Evolutionary conservation across 1,140 invertebrate species (phyloP).

Genomic region (Leguminivora glycinivorella): DNA sequence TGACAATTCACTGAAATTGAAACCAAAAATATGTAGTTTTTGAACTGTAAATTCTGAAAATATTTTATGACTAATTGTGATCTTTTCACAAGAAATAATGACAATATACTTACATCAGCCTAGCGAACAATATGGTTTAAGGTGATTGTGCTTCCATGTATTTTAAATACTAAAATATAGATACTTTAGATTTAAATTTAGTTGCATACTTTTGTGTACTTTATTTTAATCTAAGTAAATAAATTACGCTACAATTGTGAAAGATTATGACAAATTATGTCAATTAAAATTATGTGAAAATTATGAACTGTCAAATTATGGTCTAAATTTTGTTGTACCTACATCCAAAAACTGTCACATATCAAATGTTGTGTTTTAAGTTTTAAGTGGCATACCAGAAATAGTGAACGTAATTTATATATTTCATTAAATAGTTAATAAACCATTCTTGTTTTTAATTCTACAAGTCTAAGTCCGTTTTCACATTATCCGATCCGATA

Average conservation of each 20-base stretch:
- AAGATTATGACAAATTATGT: slow-evolving; percentile 17
- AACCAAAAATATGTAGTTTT: background rate
- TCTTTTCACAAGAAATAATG: background rate
- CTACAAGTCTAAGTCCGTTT: background rate
- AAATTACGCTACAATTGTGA: slow-evolving; percentile 4
- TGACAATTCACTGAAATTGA: slow-evolving; percentile 7
- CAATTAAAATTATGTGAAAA: slow-evolving; percentile 24
- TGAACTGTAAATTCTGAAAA: background rate
- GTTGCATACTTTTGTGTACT: slow-evolving; percentile 35
- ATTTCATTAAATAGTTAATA: slow-evolving; percentile 41
- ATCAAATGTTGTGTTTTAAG: slow-evolving; percentile 18
- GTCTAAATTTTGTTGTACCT: slow-evolving; percentile 16
- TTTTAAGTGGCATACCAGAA: slow-evolving; percentile 3
- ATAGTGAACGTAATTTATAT: slow-evolving; percentile 36
- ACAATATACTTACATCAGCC: slow-evolving; percentile 21
- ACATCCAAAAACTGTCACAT: slow-evolving; percentile 16
- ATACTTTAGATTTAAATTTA: slow-evolving; percentile 30
- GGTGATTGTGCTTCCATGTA: slow-evolving; percentile 44
- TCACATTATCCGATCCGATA: no score
- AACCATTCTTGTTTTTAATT: slow-evolving; percentile 31
- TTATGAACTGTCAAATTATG: background rate
- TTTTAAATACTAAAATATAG: slow-evolving; percentile 39
- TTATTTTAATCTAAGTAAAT: slow-evolving; percentile 30
- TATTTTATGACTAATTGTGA: background rate
- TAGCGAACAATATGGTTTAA: slow-evolving; percentile 26